A percentile compares a stretch with the other conserved stretches of the same genome.
Conservation (phyloP, 2,888 invertebrate genomes). For the Embidobia sp. region DNA sequence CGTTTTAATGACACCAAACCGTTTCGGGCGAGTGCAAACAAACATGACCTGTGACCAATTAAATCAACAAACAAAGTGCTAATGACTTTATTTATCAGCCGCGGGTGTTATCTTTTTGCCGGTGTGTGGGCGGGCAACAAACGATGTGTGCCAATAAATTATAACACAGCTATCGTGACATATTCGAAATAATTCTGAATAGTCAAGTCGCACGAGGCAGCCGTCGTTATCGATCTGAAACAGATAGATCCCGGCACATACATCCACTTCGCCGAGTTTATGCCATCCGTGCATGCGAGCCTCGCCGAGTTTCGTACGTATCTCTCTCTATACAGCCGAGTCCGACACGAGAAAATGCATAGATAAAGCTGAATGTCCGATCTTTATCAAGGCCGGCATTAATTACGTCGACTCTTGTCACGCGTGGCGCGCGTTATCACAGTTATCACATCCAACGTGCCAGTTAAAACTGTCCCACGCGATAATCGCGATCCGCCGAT, state of each 20-base stretch:
- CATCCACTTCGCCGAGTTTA: conserved; percentile 65
- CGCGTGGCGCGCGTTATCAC: conserved; percentile 61
- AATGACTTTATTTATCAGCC: conserved; percentile 30
- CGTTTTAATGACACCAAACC: too few relatives aligned
- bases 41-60: conserved; percentile 3
- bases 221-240: conserved; percentile 59
- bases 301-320: conserved; percentile 61
- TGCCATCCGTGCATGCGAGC: conserved; percentile 65
- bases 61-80: conserved; percentile 25
- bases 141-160: conserved; percentile 51
- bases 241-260: conserved; percentile 60
- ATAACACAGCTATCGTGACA: conserved; percentile 42
- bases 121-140: too few relatives aligned
- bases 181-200: conserved; percentile 56
- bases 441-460: conserved; percentile 55
- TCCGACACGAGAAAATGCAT: conserved; percentile 64
- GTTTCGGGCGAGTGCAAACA: too few relatives aligned
- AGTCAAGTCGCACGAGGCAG: conserved; percentile 48
- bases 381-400: conserved; percentile 63
- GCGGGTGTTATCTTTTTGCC: conserved; percentile 21
- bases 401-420: conserved; percentile 67
- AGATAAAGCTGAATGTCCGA: conserved; percentile 67
- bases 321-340: conserved; percentile 55
- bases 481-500: conserved; percentile 56
- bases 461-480: conserved; percentile 63